phyloP scores from a whole-genome alignment of 2,888 invertebrate genomes.

The Acronicta alni region DNA sequence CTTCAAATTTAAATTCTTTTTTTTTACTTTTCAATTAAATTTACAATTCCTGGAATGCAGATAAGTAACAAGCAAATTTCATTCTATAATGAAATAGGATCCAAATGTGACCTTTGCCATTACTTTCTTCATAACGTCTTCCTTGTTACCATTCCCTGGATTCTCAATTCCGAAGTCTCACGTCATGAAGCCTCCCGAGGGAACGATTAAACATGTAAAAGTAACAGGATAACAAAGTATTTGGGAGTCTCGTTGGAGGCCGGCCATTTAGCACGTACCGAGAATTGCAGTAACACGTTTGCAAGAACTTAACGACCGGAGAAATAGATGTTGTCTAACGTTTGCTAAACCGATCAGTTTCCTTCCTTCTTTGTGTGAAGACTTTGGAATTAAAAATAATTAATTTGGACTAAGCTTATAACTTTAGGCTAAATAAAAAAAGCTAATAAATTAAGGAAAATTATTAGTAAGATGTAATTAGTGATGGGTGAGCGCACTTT shows the following conservation, averaged over 20 bases:
- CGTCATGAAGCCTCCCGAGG: conserved; percentile 67
- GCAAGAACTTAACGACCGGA: conserved; percentile 80
- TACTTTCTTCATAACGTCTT: conserved; percentile 1
- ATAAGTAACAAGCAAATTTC: too few species aligned
- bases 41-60: too few species aligned
- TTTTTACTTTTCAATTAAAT: background rate
- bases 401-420: too few species aligned
- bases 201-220: conserved; percentile 88
- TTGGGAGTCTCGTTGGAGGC: conserved; percentile 76
- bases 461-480: too few species aligned
- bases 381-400: too few species aligned
- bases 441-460: too few species aligned
- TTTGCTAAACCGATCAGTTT: conserved; percentile 54
- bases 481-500: too few species aligned
- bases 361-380: conserved; percentile 36
- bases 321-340: conserved; percentile 62
- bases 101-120: background rate
- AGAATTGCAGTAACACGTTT: conserved; percentile 80
- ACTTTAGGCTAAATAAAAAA: too few species aligned
- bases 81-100: too few species aligned
- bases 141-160: conserved; percentile 47
- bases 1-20: background rate
- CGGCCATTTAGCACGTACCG: conserved; percentile 86
- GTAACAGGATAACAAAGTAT: conserved; percentile 86
- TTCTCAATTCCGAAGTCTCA: conserved; percentile 54